Evolutionary conservation across 1,140 invertebrate genomes (phyloP).

Genomic region (Thereuonema tuberculata): DNA sequence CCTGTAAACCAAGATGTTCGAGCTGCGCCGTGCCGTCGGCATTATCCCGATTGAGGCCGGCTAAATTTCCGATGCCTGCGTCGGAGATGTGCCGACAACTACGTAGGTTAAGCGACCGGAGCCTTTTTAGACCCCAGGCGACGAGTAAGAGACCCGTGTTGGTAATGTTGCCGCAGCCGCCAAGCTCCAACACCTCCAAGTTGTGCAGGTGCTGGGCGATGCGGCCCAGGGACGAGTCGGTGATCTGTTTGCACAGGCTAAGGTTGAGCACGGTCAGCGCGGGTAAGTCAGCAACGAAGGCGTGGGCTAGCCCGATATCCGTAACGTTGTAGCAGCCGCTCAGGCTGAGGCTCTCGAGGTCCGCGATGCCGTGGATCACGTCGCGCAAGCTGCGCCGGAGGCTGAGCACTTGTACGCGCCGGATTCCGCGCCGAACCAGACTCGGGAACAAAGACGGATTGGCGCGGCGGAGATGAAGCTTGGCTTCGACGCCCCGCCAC

Average conservation of each 20-base stretch:
- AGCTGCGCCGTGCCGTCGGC: conserved; percentile 53
- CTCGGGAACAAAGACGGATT: conserved; percentile 70
- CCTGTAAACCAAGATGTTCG: conserved; percentile 76
- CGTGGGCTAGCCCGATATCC: conserved; percentile 61
- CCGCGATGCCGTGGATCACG: conserved; percentile 68
- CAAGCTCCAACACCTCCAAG: conserved; percentile 70
- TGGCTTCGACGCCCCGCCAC: conserved; percentile 83
- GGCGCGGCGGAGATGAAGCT: conserved; percentile 67
- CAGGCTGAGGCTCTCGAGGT: conserved; percentile 71
- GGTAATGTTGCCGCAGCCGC: conserved; percentile 79
- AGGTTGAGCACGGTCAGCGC: conserved; percentile 66
- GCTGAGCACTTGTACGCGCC: conserved; percentile 75
- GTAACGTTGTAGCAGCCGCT: conserved; percentile 88
- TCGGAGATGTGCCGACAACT: conserved; percentile 87
- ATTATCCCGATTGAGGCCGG: conserved; percentile 50
- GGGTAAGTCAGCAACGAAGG: conserved; percentile 55
- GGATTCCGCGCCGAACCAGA: conserved; percentile 70
- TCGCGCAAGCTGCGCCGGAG: conserved; percentile 67
- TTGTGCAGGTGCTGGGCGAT: conserved; percentile 77
- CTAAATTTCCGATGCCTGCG: conserved; percentile 69
- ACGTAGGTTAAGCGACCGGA: conserved; percentile 67
- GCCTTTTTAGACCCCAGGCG: conserved; percentile 67
- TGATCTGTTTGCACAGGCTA: conserved; percentile 86
- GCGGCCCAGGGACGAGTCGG: conserved; percentile 62
- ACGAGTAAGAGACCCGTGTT: conserved; percentile 70